A percentile compares a stretch with the other conserved stretches of the same genome.
Conservation (phyloP, 1,140 invertebrate genomes). For the Drosophila kepulauana region DNA sequence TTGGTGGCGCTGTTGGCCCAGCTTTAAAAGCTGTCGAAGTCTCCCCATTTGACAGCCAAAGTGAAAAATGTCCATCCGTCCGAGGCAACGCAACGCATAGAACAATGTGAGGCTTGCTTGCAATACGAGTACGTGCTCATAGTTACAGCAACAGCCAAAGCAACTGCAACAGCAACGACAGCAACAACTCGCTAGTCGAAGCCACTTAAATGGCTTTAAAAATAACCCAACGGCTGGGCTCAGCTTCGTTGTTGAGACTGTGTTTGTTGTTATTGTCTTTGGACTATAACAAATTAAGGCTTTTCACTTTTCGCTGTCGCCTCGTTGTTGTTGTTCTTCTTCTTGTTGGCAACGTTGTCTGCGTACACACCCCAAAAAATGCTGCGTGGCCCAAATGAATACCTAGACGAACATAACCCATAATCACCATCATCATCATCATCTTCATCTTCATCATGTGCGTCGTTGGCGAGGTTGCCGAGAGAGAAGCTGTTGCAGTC, state of each 20-base stretch:
- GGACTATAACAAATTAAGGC: constrained; percentile 70
- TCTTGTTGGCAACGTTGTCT: constrained; percentile 27
- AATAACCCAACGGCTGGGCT: constrained; percentile 52
- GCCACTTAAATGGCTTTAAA: constrained; percentile 79
- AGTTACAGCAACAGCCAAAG: constrained; percentile 26
- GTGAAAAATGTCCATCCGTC: constrained; percentile 65
- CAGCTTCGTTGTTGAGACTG: constrained; percentile 5
- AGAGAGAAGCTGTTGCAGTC: neutral
- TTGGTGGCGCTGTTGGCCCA: constrained; percentile 37
- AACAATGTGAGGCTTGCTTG: constrained; percentile 58
- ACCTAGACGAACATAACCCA: constrained; percentile 72
- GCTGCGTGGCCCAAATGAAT: constrained; percentile 73
- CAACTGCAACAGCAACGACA: constrained; percentile 5
- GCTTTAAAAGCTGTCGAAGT: constrained; percentile 63
- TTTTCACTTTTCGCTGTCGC: constrained; percentile 72
- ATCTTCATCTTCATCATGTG: constrained; percentile 53
- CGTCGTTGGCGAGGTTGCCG: neutral
- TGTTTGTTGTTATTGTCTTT: constrained; percentile 34
- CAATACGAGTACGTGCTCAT: constrained; percentile 51
- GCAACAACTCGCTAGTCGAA: constrained; percentile 1
- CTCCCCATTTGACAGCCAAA: constrained; percentile 60
- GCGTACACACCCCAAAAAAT: constrained; percentile 47
- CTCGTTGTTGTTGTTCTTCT: constrained; percentile 25
- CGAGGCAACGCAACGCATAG: constrained; percentile 26
- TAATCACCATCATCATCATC: constrained; percentile 76